Conservation (phyloP, 2,113 vertebrate species). For the Glaucomys volans region DNA sequence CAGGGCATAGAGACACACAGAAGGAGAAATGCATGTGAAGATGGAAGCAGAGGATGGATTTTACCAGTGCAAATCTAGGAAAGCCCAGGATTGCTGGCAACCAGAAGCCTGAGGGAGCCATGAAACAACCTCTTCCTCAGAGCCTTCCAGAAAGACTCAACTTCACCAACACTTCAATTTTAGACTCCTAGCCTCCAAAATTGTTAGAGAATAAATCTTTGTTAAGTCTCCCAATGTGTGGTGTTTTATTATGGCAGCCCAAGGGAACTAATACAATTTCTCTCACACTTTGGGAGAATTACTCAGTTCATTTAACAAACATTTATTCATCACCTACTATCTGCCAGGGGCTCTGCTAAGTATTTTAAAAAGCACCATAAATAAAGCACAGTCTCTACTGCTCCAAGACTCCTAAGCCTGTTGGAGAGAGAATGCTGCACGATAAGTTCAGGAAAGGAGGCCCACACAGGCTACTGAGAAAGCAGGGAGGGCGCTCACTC, state of each 20-base stretch:
- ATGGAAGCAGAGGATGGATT: neutral
- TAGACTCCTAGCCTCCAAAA: neutral
- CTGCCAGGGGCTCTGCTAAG: neutral
- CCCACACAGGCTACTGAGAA: neutral
- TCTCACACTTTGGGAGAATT: neutral
- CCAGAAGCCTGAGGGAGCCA: neutral
- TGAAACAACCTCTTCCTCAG: neutral
- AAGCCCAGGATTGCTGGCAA: neutral
- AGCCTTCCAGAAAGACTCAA: neutral
- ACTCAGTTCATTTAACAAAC: conserved; percentile 44
- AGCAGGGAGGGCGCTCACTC: neutral
- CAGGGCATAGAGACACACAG: neutral
- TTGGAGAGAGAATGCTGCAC: rapidly evolving
- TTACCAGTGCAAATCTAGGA: neutral
- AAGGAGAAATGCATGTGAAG: neutral
- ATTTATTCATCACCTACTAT: conserved; percentile 18
- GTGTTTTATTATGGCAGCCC: neutral
- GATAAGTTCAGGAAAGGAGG: neutral
- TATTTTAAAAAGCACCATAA: neutral
- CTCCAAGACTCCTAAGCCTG: neutral
- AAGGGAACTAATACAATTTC: conserved; percentile 14
- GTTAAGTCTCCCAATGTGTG: neutral
- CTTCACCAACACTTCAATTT: neutral
- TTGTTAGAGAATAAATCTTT: neutral
- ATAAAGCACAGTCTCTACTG: neutral